These are phyloP conservation scores for Labia minor DNA, from an alignment of 2,888 invertebrate genomes.

Conservation along the genomic window DNA sequence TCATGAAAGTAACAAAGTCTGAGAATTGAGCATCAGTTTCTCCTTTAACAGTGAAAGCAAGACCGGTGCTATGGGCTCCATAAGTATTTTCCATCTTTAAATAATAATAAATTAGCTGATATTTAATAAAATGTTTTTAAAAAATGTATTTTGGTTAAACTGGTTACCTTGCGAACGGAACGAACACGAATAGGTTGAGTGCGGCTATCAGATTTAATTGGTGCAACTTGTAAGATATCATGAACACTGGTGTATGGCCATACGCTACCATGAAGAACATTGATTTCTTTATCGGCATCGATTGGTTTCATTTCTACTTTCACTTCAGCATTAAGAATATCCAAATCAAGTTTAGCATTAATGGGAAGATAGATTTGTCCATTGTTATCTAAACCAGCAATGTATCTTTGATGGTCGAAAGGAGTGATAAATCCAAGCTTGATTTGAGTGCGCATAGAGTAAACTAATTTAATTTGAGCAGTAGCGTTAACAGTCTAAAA, in stretches of 20 bases:
- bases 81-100: slow-evolving; percentile 19
- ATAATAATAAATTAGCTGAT: neutral
- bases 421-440: slow-evolving; percentile 55
- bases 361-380: slow-evolving; percentile 48
- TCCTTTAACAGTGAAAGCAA: slow-evolving; percentile 43
- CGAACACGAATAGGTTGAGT: slow-evolving; percentile 27
- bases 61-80: slow-evolving; percentile 37
- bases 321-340: slow-evolving; percentile 40
- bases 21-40: slow-evolving; percentile 42
- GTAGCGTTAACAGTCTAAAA: slow-evolving; percentile 38
- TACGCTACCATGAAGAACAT: slow-evolving; percentile 47
- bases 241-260: slow-evolving; percentile 52
- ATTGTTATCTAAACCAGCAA: slow-evolving; percentile 51
- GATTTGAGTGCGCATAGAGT: slow-evolving; percentile 46
- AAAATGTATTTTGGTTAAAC: neutral
- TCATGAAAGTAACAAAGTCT: slow-evolving; percentile 35
- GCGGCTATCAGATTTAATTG: slow-evolving; percentile 39
- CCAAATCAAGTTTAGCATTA: slow-evolving; percentile 38
- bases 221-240: slow-evolving; percentile 44
- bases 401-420: slow-evolving; percentile 44
- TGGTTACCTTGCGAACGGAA: slow-evolving; percentile 26
- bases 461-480: slow-evolving; percentile 41
- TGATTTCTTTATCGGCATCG: slow-evolving; percentile 41
- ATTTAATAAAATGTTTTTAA: neutral
- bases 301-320: slow-evolving; percentile 42